Evolutionary conservation across 2,797 vertebrate species (phyloP), one percentile per base, ranked within the genome.

Genomic region (Sebastes nivosus): DNA sequence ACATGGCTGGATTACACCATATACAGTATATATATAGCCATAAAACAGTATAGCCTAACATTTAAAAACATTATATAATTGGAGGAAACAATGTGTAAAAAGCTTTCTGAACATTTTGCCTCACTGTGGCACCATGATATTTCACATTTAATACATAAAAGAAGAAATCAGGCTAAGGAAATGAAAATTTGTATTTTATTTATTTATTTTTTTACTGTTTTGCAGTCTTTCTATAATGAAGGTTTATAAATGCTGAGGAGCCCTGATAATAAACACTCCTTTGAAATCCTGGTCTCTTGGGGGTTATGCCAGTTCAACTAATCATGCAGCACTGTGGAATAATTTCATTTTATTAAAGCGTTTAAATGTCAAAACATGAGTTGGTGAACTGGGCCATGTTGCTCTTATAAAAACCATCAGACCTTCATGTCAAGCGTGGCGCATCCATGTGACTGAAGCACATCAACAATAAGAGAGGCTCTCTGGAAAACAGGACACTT

Each of bases 391-490:
- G 67, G 83, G 76, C 38, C 55, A 5, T 42, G 14, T 8, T 54
- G 70, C 61, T 82, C 58, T 72, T 61, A 42, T 42, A 24, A 72
- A 60, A 32, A 84, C 46, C 57, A 90, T 80, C 81, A 82, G 72
- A 86, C 55, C 55, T 77, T 67, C 64, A 20, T 71, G 80, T 59
- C 65, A 78, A 84, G 86, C 79, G 73, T 89, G 80, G 83, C 75
- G 79, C 85, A 73, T 90, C 54, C 88, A 89, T 90, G 89, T 92
- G 87, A 88, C 87, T 90, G 80, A 57, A 75, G 70, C 87, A 55
- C n/a, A 83, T 68, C 80, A 89, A 83, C 84, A 88, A 73, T 58
- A 57, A 32, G 25, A 25, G 52, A 16, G 46, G 71, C 36, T 80
- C 73, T 59, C 50, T 77, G 72, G 11, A 65, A 82, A 86, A 91